phyloP scores from a whole-genome alignment of 2,888 invertebrate genomes.

The Drosophila eohydei region DNA sequence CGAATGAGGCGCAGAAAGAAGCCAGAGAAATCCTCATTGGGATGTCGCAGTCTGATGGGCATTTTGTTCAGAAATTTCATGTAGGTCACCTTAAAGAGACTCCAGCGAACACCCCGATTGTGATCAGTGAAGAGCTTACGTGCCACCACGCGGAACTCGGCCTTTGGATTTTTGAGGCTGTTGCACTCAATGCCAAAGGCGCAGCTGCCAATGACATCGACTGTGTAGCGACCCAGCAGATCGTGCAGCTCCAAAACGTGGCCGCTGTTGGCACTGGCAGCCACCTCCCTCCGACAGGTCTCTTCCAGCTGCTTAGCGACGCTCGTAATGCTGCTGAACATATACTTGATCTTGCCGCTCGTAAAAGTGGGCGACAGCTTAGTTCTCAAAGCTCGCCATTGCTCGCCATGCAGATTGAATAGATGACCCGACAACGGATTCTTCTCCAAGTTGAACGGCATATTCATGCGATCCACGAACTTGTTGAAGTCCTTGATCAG shows the following conservation, averaged over 20 bases:
- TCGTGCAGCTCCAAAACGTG: constrained; percentile 84
- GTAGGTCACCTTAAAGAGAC: constrained; percentile 57
- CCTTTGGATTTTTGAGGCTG: constrained; percentile 82
- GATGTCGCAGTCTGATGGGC: constrained; percentile 2
- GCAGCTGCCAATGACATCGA: constrained; percentile 85
- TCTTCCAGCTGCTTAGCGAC: constrained; percentile 70
- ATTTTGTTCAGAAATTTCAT: constrained; percentile 8
- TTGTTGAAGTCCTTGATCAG: constrained; percentile 83
- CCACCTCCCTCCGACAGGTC: constrained; percentile 31
- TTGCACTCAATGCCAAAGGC: constrained; percentile 85
- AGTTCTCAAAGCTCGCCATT: constrained; percentile 85
- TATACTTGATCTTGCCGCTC: constrained; percentile 85
- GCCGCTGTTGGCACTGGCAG: background rate
- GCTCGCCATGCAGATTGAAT: constrained; percentile 79
- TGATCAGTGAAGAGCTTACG: constrained; percentile 23
- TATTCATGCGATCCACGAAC: constrained; percentile 81
- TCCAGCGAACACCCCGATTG: constrained; percentile 44
- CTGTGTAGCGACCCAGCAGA: constrained; percentile 84
- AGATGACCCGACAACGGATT: constrained; percentile 82
- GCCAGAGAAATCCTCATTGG: background rate
- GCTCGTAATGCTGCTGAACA: constrained; percentile 83
- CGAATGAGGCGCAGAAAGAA: constrained; percentile 68
- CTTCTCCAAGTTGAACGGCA: constrained; percentile 60
- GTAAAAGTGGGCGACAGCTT: constrained; percentile 86
- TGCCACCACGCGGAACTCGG: constrained; percentile 79